Evolutionary conservation across 2,888 invertebrate genomes (phyloP).

Genomic region (Drosophila neonasuta): DNA sequence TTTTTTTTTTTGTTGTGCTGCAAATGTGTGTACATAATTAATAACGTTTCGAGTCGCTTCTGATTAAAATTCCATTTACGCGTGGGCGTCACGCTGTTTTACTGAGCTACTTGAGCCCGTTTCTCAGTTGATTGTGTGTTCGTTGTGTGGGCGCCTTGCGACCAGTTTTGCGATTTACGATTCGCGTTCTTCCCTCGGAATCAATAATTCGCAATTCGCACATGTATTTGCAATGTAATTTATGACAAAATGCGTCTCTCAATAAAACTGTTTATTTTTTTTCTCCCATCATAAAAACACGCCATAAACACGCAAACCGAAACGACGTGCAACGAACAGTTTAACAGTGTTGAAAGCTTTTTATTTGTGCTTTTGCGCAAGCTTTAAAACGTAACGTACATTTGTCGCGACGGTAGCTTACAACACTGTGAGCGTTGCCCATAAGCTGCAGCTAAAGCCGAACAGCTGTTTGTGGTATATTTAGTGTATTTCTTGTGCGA

Average conservation of each 20-base stretch:
- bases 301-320: constrained; percentile 23
- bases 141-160: constrained; percentile 44
- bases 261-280: constrained; percentile 5
- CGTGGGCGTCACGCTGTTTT: constrained; percentile 41
- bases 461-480: constrained; percentile 60
- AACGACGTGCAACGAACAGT: constrained; percentile 14
- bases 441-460: background rate
- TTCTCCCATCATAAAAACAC: constrained; percentile 26
- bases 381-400: constrained; percentile 49
- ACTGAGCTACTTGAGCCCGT: constrained; percentile 25
- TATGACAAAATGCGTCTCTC: constrained; percentile 24
- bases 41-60: constrained; percentile 40
- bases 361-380: constrained; percentile 9
- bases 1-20: background rate
- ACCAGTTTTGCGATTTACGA: constrained; percentile 33
- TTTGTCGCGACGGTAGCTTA: constrained; percentile 17
- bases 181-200: constrained; percentile 31
- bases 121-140: constrained; percentile 5
- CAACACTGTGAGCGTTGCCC: constrained; percentile 44
- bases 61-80: constrained; percentile 48
- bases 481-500: background rate
- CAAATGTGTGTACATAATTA: constrained; percentile 38
- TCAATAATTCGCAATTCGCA: constrained; percentile 50
- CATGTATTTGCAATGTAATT: constrained; percentile 29
- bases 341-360: constrained; percentile 32